Percentiles rank a stretch among this genome's conserved stretches.
Evolutionary conservation across 2,113 vertebrate species (phyloP).

Genomic region (Tyto alba): DNA sequence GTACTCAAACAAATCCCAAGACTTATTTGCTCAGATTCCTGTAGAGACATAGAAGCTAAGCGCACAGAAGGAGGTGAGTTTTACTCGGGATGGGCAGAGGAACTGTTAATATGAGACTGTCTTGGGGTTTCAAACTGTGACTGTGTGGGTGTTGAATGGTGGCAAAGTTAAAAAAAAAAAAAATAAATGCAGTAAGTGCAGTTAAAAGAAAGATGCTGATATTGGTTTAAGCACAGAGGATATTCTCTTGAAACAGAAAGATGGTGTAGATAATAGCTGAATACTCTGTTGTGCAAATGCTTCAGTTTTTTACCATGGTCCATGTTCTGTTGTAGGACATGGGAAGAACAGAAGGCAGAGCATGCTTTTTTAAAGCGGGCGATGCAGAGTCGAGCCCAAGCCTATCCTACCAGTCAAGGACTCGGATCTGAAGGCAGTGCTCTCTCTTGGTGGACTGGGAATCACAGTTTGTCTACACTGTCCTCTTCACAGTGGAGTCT

Average conservation of each 20-base stretch:
- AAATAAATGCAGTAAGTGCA: neutral
- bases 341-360: slow-evolving; percentile 99
- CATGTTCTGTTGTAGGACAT: slow-evolving; percentile 81
- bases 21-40: neutral
- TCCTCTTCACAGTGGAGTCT: slow-evolving; percentile 81
- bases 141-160: neutral
- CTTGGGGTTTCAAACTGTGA: neutral
- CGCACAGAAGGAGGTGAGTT: neutral
- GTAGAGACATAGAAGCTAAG: neutral
- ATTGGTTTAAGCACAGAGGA: neutral
- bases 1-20: neutral
- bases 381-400: slow-evolving; percentile 62
- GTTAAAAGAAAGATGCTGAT: neutral
- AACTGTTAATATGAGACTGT: neutral
- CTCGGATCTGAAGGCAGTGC: slow-evolving; percentile 72
- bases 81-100: neutral
- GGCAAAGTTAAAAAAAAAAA: neutral
- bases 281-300: neutral
- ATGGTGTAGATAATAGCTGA: neutral
- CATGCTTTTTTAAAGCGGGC: slow-evolving; percentile 92
- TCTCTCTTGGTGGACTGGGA: slow-evolving; percentile 78
- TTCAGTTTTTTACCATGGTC: slow-evolving; percentile 49
- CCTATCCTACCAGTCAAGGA: slow-evolving; percentile 63
- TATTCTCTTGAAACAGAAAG: neutral
- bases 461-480: slow-evolving; percentile 78